Evolutionary conservation across 2,113 vertebrate genomes (phyloP).

Genomic region (Xenopus borealis): DNA sequence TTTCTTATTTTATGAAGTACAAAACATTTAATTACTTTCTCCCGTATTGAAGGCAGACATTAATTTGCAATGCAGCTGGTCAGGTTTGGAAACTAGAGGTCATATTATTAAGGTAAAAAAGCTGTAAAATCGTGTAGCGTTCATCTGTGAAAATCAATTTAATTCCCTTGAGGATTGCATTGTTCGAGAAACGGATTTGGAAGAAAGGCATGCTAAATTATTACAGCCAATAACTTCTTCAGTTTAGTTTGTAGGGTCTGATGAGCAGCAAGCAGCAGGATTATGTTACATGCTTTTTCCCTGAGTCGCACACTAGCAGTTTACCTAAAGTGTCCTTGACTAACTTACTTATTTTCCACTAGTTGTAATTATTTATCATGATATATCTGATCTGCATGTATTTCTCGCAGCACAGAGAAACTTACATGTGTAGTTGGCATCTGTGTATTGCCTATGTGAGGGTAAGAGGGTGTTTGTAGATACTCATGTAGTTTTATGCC

Average conservation of each 20-base stretch:
- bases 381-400: neutral
- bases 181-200: slow-evolving; percentile 49
- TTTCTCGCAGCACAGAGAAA: too few species aligned
- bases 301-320: slow-evolving; percentile 30
- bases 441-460: too few species aligned
- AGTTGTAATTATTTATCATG: slow-evolving; percentile 1
- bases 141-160: slow-evolving; percentile 49
- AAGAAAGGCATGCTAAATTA: slow-evolving; percentile 56
- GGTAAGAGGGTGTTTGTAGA: too few species aligned
- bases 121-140: slow-evolving; percentile 32
- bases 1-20: neutral
- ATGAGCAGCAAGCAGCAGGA: slow-evolving; percentile 50
- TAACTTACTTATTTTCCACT: neutral
- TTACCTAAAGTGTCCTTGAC: slow-evolving; percentile 3
- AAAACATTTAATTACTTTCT: neutral
- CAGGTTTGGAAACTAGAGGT: slow-evolving; percentile 17
- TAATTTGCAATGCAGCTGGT: neutral
- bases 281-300: slow-evolving; percentile 55
- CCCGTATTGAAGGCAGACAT: neutral
- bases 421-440: too few species aligned
- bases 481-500: too few species aligned
- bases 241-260: slow-evolving; percentile 54
- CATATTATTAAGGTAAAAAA: slow-evolving; percentile 12
- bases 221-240: slow-evolving; percentile 53
- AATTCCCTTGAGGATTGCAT: slow-evolving; percentile 35